These are phyloP conservation scores for Apamea epomidion DNA, from an alignment of 2,888 invertebrate genomes.

Conservation along the genomic window DNA sequence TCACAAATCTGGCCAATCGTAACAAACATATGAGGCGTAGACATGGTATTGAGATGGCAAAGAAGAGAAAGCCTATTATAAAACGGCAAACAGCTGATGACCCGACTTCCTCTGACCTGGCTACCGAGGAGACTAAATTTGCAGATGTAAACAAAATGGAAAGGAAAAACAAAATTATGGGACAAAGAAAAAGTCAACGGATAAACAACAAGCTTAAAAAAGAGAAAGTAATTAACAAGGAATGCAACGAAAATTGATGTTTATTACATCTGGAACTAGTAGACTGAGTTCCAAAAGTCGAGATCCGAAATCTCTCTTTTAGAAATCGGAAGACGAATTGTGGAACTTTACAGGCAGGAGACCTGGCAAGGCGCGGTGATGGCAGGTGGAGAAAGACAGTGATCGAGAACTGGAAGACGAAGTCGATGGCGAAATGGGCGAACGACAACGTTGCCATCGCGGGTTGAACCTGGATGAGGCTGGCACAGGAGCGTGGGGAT, in stretches of 20 bases:
- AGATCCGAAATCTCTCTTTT: background rate
- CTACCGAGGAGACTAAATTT: background rate
- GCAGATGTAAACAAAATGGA: slow-evolving; percentile 18
- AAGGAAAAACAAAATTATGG: slow-evolving; percentile 26
- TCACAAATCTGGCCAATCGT: slow-evolving; percentile 94
- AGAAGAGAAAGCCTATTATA: slow-evolving; percentile 69
- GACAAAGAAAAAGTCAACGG: background rate
- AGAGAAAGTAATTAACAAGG: background rate
- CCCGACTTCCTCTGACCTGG: background rate
- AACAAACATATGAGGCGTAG: slow-evolving; percentile 94
- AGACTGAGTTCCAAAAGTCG: background rate
- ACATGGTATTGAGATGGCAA: slow-evolving; percentile 88
- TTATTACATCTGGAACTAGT: background rate
- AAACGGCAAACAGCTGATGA: slow-evolving; percentile 2
- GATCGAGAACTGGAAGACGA: background rate
- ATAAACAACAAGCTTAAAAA: slow-evolving; percentile 14
- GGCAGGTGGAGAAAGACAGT: background rate
- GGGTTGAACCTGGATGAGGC: background rate
- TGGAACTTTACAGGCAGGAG: background rate
- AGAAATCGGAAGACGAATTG: background rate
- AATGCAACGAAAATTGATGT: slow-evolving; percentile 19
- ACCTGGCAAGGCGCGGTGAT: background rate
- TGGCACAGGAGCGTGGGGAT: background rate
- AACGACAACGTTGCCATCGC: background rate
- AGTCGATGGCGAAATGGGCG: background rate